Evolutionary conservation across 2,113 vertebrate species (phyloP).

Genomic region (Amazona vittata): DNA sequence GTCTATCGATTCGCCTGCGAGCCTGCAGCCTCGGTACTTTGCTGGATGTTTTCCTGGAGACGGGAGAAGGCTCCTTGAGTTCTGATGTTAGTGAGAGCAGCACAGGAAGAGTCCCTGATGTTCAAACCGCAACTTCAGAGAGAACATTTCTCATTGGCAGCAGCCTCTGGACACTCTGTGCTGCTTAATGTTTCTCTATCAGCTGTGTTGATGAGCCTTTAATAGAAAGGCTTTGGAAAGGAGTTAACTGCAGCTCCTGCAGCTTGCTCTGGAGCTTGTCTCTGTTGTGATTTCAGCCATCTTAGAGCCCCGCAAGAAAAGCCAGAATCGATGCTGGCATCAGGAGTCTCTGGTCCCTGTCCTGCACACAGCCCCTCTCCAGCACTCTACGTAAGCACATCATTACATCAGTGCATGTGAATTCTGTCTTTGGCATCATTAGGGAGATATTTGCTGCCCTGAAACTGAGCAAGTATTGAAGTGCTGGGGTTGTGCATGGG

Average conservation of each 20-base stretch:
- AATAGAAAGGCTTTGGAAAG: not conserved
- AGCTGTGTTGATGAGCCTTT: conserved; percentile 6
- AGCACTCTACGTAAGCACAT: not conserved
- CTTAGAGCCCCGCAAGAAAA: not conserved
- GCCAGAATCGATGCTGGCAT: rapidly evolving
- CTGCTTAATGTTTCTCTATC: not conserved
- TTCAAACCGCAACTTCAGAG: conserved; percentile 14
- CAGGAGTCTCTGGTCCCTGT: not conserved
- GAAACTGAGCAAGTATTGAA: not conserved
- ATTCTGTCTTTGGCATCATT: not conserved
- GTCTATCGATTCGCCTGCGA: conserved; percentile 54
- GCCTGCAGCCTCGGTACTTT: conserved; percentile 47
- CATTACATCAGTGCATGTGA: not conserved
- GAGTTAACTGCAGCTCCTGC: not conserved
- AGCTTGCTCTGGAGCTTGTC: not conserved
- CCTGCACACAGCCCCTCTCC: rapidly evolving
- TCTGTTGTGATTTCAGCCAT: not conserved
- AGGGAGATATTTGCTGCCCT: not conserved
- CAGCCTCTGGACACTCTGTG: not conserved
- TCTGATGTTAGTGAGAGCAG: conserved; percentile 72
- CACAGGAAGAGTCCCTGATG: conserved; percentile 30
- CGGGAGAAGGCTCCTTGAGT: conserved; percentile 65
- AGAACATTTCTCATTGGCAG: conserved; percentile 14
- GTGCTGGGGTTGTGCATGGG: rapidly evolving
- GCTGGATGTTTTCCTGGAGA: conserved; percentile 40